Conservation (phyloP, 2,113 vertebrate genomes). For the Turdus rufiventris region DNA sequence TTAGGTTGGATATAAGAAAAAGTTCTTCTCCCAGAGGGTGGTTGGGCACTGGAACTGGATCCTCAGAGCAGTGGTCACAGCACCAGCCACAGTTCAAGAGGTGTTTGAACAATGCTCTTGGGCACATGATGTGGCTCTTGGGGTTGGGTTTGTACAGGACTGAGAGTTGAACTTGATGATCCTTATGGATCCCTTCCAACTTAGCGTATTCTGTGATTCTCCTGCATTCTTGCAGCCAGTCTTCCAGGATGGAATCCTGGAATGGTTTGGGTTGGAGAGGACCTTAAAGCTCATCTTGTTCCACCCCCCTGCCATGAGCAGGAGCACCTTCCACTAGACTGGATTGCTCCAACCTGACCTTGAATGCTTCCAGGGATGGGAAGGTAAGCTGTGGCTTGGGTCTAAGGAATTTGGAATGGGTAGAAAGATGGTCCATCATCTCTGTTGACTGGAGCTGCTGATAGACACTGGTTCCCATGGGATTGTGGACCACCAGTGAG, state of each 20-base stretch:
- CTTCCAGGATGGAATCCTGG: neutral
- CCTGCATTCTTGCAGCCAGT: neutral
- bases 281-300: neutral
- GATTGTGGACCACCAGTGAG: rapidly evolving
- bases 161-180: neutral
- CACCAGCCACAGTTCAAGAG: neutral
- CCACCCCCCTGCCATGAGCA: too few species aligned
- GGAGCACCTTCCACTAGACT: neutral
- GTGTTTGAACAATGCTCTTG: neutral
- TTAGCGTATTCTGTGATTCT: neutral
- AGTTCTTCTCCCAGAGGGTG: neutral
- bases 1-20: neutral
- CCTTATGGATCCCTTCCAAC: neutral
- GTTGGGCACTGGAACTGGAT: neutral
- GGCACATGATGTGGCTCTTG: neutral
- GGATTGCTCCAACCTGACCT: neutral
- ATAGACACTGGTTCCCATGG: neutral
- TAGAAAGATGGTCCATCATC: neutral
- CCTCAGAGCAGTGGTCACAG: neutral
- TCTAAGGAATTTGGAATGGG: neutral
- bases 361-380: neutral
- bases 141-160: too few species aligned
- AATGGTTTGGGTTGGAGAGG: neutral
- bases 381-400: neutral
- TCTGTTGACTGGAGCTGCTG: neutral